These are phyloP conservation scores for Chaetops frenatus DNA, from an alignment of 2,113 vertebrate genomes.

Conservation along the genomic window DNA sequence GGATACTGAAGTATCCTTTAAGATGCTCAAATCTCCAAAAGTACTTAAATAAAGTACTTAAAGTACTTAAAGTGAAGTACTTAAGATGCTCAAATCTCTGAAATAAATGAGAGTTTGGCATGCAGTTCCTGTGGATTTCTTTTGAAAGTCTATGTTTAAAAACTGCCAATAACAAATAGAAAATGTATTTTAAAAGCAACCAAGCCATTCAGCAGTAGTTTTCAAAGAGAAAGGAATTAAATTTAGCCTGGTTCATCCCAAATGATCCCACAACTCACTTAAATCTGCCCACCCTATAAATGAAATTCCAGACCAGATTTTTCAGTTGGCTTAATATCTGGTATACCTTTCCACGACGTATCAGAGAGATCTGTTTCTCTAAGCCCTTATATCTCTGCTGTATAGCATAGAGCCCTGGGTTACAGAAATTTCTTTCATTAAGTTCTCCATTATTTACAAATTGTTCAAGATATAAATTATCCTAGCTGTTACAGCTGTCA, in stretches of 20 bases:
- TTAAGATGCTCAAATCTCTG: neutral
- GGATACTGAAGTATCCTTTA: neutral
- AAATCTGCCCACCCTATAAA: neutral
- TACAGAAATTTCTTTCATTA: neutral
- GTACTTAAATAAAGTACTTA: too few species aligned
- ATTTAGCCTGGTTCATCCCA: neutral
- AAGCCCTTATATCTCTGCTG: neutral
- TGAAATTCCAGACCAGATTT: neutral
- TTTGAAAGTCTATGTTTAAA: neutral
- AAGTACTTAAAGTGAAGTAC: too few species aligned
- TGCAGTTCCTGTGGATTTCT: neutral
- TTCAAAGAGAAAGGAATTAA: neutral
- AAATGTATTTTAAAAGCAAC: neutral
- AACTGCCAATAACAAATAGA: neutral
- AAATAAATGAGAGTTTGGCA: neutral
- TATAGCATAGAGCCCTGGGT: neutral
- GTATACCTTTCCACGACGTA: neutral
- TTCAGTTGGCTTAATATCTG: neutral
- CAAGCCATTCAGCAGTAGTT: neutral
- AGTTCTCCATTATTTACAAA: neutral
- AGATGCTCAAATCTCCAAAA: neutral
- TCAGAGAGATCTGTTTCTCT: neutral
- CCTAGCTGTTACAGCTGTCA: neutral
- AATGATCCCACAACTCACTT: neutral
- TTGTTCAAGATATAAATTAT: neutral